These are phyloP conservation scores for Hyppa rectilinea DNA, from an alignment of 2,888 invertebrate species.

Conservation along the genomic window DNA sequence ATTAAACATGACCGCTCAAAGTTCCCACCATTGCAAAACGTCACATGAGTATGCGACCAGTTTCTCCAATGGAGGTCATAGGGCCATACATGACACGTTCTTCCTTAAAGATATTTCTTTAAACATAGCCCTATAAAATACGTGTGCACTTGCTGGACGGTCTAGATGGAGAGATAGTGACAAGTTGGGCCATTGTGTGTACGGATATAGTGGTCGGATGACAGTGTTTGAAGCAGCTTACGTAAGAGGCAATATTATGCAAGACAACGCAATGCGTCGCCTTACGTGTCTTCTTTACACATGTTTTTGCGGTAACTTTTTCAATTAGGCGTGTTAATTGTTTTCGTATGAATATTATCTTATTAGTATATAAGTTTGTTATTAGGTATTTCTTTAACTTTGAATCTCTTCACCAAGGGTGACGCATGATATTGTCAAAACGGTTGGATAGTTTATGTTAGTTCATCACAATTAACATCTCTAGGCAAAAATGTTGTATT, in stretches of 20 bases:
- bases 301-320: conserved; percentile 43
- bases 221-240: conserved; percentile 44
- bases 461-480: not conserved
- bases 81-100: conserved; percentile 37
- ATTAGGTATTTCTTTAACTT: too few species aligned
- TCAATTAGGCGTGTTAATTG: conserved; percentile 41
- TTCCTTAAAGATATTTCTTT: conserved; percentile 50
- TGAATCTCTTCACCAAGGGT: too few species aligned
- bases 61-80: conserved; percentile 57
- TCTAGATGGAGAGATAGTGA: conserved; percentile 16
- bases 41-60: conserved; percentile 36
- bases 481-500: too few species aligned
- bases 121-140: conserved; percentile 8
- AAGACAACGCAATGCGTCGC: conserved; percentile 45
- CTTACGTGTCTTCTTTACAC: conserved; percentile 33
- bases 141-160: not conserved
- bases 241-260: conserved; percentile 54
- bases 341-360: not conserved
- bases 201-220: conserved; percentile 40
- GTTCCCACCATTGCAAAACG: conserved; percentile 50
- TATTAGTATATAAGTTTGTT: too few species aligned
- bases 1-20: conserved; percentile 45
- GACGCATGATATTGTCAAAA: not conserved
- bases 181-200: conserved; percentile 21
- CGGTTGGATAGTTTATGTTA: not conserved